Conservation (phyloP, 1,140 invertebrate genomes). For the Drosophila sp. region DNA sequence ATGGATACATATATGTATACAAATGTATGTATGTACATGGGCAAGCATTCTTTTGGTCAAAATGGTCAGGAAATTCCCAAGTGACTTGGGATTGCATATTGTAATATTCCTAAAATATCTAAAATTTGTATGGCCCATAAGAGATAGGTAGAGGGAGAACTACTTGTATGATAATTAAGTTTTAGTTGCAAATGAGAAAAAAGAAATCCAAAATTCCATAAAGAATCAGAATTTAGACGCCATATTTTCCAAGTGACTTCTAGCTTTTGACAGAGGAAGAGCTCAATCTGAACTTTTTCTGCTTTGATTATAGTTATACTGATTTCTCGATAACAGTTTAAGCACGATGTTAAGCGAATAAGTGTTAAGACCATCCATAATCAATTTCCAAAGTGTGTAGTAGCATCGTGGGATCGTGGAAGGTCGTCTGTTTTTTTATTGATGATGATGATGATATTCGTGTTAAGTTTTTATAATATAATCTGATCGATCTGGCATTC, state of each 20-base stretch:
- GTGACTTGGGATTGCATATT: not conserved
- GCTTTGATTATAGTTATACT: no score
- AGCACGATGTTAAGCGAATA: no score
- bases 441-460: not conserved
- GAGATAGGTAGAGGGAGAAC: not conserved
- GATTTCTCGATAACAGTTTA: no score
- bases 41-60: not conserved
- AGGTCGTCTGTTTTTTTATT: not conserved
- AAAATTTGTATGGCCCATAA: not conserved
- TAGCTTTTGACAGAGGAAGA: no score
- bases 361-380: not conserved
- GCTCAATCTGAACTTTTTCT: no score
- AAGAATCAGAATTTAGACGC: no score
- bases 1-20: not conserved
- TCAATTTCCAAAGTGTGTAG: not conserved
- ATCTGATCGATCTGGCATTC: constrained; percentile 44
- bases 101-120: not conserved
- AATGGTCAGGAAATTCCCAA: not conserved
- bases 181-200: no score
- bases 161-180: no score
- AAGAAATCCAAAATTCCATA: no score
- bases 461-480: constrained; percentile 9
- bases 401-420: not conserved
- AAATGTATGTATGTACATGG: no score
- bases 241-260: no score